phyloP scores from a whole-genome alignment of 2,113 vertebrate species.

The Megaleporinus macrocephalus region DNA sequence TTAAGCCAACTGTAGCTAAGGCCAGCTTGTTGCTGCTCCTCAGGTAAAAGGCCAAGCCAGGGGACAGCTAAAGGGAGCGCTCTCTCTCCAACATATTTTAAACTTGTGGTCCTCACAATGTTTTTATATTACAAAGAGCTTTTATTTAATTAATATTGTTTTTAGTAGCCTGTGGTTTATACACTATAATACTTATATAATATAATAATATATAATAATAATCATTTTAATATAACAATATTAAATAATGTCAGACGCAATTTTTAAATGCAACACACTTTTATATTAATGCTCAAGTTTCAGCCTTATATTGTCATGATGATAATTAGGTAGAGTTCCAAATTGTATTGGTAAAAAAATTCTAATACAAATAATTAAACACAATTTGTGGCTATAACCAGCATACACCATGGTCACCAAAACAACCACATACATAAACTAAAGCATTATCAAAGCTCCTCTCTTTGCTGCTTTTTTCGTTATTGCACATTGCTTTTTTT shows the following conservation, averaged over 20 bases:
- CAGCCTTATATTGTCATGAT: too few relatives aligned
- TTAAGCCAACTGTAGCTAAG: conserved; percentile 50
- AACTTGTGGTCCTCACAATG: not conserved
- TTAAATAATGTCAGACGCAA: too few relatives aligned
- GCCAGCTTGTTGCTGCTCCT: conserved; percentile 12
- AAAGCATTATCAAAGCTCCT: not conserved
- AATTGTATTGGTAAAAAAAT: too few relatives aligned
- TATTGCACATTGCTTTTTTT: not conserved
- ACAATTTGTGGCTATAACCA: not conserved
- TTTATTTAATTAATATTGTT: too few relatives aligned
- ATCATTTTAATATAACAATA: too few relatives aligned
- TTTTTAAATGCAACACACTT: too few relatives aligned
- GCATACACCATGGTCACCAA: not conserved
- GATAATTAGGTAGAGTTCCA: too few relatives aligned
- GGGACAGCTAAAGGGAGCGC: not conserved
- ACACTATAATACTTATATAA: too few relatives aligned
- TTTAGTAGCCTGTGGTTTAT: too few relatives aligned
- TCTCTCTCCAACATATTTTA: not conserved
- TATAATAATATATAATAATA: too few relatives aligned
- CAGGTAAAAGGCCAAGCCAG: conserved; percentile 18
- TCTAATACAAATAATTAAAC: too few relatives aligned
- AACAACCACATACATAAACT: not conserved
- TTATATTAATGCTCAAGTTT: too few relatives aligned
- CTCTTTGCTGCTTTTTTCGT: not conserved
- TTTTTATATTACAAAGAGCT: not conserved